These are phyloP conservation scores for Scomber japonicus DNA, from an alignment of 2,113 vertebrate species.

Conservation along the genomic window DNA sequence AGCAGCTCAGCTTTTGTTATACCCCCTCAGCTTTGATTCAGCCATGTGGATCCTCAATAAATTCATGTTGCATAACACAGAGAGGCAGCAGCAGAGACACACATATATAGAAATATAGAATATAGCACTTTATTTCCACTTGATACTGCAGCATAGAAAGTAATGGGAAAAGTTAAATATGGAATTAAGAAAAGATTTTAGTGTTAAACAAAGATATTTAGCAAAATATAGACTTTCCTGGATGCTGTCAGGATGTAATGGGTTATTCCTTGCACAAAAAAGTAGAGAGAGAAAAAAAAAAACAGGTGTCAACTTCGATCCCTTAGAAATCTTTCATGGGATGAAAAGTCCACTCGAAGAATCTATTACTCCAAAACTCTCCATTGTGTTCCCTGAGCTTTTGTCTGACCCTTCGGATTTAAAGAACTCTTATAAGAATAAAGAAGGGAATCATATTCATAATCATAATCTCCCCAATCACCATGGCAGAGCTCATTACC, in stretches of 20 bases:
- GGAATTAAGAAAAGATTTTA: constrained; percentile 18
- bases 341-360: constrained; percentile 75
- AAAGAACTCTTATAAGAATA: constrained; percentile 76
- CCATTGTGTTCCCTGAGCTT: constrained; percentile 67
- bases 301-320: constrained; percentile 15
- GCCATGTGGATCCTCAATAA: constrained; percentile 23
- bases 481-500: constrained; percentile 82
- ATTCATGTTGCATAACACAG: constrained; percentile 51
- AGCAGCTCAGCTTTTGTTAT: constrained; percentile 31
- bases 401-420: constrained; percentile 74
- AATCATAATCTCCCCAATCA: constrained; percentile 83
- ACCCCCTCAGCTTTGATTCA: constrained; percentile 60
- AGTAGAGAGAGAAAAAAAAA: not conserved
- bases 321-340: constrained; percentile 32
- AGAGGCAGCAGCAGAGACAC: constrained; percentile 22
- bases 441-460: constrained; percentile 82
- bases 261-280: constrained; percentile 17
- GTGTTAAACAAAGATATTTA: constrained; percentile 1
- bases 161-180: constrained; percentile 15
- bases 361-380: constrained; percentile 73
- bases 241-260: constrained; percentile 16
- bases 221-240: not conserved
- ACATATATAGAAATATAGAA: not conserved
- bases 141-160: not conserved
- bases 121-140: constrained; percentile 40